Base-by-base conservation (phyloP, 2,888 invertebrate species). In the Limenitis camilla region DNA sequence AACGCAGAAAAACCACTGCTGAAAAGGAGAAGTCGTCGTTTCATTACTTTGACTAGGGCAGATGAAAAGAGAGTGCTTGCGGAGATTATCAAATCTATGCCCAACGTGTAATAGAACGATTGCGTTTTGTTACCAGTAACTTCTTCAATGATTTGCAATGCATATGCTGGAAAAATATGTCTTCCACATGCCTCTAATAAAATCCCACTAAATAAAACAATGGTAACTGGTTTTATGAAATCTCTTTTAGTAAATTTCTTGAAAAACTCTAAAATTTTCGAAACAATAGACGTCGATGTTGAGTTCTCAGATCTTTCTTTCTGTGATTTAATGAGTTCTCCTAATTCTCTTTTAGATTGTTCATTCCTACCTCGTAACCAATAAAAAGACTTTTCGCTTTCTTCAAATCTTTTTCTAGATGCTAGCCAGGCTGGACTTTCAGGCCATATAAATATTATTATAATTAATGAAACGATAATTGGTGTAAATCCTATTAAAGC, bases 391-490 rank as follows among this genome's bases (percentile, higher is more conserved):
- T 73, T 66, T 54, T 86, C 77, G 0, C 91, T 90, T 48, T 88
- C 78, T 5, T 77, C 75, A 1, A 75, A 69, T n/a, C 76, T 72
- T 1, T 81, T 83, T 51, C 84, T 89, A 1, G 87, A 79, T 0
- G 89, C 79, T 39, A 92, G 65, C 91, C 91, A 92, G 8, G 82
- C 76, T 0, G 91, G 91, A 10, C 91, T 89, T 69, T 92, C 92
- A 0, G 89, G 90, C 59, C 90, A 73, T 0, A 88, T 80, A 8
- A 74, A 66, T 1, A 89, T 72, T 0, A 80, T 67, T 0, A 89
- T 72, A 0, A 80, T 67, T 0, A 66, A 2, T 1, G 78, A 42
- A 0, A 76, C 61, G 1, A 70, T 1, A 0, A 68, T 8, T 32
- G 80, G 77, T 1, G 72, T 33, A 4, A 74, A 5, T 1, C 66